phyloP scores from a whole-genome alignment of 2,113 vertebrate genomes.

The Elachura formosa region DNA sequence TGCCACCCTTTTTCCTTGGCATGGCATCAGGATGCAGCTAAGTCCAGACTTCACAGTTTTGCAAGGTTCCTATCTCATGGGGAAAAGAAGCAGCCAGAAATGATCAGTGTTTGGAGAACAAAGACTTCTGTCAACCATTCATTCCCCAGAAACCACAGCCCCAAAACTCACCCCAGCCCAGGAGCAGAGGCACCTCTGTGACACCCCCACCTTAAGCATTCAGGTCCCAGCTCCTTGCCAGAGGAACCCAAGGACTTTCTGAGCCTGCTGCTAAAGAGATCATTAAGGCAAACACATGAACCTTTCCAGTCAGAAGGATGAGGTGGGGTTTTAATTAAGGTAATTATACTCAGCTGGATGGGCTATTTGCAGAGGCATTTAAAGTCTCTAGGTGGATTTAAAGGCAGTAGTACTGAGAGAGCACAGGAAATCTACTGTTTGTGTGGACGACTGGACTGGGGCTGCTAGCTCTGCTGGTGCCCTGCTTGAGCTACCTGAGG shows the following conservation, averaged over 20 bases:
- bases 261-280: conserved; percentile 7
- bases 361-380: conserved; percentile 54
- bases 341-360: conserved; percentile 52
- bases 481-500: background rate
- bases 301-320: conserved; percentile 27
- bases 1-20: background rate
- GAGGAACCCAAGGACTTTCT: background rate
- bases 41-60: background rate
- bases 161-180: background rate
- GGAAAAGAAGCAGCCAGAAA: background rate
- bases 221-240: background rate
- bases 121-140: background rate
- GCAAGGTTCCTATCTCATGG: background rate
- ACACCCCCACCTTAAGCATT: background rate
- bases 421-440: rapidly evolving
- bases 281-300: conserved; percentile 33
- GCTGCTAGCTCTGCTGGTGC: background rate
- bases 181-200: background rate
- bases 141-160: background rate
- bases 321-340: conserved; percentile 63
- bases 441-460: background rate
- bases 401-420: background rate
- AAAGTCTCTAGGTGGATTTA: background rate
- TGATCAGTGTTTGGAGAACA: rapidly evolving
- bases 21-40: background rate